Percentiles rank a stretch among this genome's conserved stretches.
These are phyloP conservation scores for Ophiothrix spiculata DNA, from an alignment of 35 echinoderm and acorn worm genomes.

Conservation along the genomic window DNA sequence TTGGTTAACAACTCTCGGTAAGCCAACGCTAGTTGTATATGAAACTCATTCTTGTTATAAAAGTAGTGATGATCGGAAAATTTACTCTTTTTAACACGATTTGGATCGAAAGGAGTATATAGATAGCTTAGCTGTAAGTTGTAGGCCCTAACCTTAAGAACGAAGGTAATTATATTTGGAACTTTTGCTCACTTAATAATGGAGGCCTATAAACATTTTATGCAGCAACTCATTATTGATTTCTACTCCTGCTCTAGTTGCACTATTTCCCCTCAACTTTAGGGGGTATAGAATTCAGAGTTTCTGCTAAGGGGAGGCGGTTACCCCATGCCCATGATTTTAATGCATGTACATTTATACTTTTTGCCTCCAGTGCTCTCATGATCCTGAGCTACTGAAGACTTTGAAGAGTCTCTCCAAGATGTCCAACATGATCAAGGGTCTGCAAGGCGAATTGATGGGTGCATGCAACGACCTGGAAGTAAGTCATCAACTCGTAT, in stretches of 20 bases:
- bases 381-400: conserved; percentile 39
- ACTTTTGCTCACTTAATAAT: too few relatives aligned
- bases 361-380: conserved; percentile 15
- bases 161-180: too few relatives aligned
- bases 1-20: too few relatives aligned
- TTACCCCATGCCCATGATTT: neutral
- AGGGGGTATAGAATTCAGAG: neutral
- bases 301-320: neutral
- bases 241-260: neutral
- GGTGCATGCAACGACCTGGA: conserved; percentile 79
- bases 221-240: neutral
- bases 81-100: too few relatives aligned
- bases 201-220: too few relatives aligned
- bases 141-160: too few relatives aligned
- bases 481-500: conserved; percentile 30
- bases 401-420: conserved; percentile 58
- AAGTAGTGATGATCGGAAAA: too few relatives aligned
- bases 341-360: neutral
- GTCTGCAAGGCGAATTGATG: conserved; percentile 55
- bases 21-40: too few relatives aligned
- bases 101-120: too few relatives aligned
- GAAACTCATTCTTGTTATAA: too few relatives aligned
- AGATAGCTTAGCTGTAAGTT: too few relatives aligned
- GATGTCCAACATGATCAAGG: conserved; percentile 32
- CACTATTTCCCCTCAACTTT: neutral